phyloP scores from a whole-genome alignment of 92 coral and sea anemone genomes.

The Meandrina meandrites region DNA sequence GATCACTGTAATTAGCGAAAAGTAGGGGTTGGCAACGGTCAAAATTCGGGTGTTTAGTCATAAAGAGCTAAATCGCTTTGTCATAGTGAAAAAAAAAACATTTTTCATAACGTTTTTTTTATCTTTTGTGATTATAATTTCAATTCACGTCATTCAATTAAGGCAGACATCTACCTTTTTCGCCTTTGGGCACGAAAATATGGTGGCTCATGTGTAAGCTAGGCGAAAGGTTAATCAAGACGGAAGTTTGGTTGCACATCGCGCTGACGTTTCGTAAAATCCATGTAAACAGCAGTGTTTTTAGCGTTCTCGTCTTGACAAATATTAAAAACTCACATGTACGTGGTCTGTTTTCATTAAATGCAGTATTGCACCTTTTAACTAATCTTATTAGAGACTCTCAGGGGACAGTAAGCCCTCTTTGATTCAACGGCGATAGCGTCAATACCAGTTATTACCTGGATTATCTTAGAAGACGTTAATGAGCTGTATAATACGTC shows the following conservation, averaged over 20 bases:
- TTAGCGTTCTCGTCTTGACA: no score
- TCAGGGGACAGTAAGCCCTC: not conserved
- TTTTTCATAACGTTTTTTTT: not conserved
- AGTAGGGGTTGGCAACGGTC: not conserved
- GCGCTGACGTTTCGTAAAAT: no score
- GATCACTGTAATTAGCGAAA: not conserved
- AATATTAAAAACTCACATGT: no score
- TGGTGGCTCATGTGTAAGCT: not conserved
- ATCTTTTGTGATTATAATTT: constrained; percentile 16
- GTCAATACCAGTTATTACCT: not conserved
- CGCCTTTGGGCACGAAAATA: not conserved
- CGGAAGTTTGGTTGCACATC: no score
- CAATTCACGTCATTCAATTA: constrained; percentile 3
- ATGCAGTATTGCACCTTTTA: not conserved
- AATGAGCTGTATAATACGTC: not conserved
- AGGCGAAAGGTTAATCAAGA: not conserved
- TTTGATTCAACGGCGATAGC: not conserved
- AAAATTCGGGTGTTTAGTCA: not conserved
- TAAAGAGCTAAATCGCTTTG: not conserved
- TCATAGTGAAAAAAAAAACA: not conserved
- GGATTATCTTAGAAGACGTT: not conserved
- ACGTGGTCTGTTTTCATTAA: not conserved
- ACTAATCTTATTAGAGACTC: not conserved
- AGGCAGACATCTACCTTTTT: not conserved
- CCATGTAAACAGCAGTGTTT: no score